Conservation (phyloP, 2,888 invertebrate genomes). For the Caenorhabditis sp. region DNA sequence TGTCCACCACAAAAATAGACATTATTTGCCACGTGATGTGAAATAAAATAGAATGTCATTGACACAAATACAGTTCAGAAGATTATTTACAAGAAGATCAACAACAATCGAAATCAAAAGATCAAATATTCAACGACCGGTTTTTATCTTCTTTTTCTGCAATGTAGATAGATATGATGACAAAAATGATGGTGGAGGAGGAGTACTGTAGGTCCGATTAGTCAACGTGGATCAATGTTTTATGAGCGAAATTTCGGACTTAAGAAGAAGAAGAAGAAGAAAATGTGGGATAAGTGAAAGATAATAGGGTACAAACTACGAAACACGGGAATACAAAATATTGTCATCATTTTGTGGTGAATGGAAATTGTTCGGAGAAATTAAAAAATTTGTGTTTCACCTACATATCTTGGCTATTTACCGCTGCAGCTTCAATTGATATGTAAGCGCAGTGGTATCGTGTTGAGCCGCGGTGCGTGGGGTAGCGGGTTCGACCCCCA, state of each 20-base stretch:
- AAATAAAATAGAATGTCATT: not conserved
- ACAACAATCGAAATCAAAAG: not conserved
- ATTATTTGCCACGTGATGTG: not conserved
- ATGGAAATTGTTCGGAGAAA: too few species aligned
- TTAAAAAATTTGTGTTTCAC: too few species aligned
- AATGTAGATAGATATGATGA: not conserved
- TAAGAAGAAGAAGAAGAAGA: not conserved
- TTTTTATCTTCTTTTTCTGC: not conserved
- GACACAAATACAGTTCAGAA: not conserved
- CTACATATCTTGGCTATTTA: too few species aligned
- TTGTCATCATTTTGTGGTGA: too few species aligned
- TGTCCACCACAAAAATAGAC: too few species aligned
- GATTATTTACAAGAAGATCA: not conserved
- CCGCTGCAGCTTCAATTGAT: too few species aligned
- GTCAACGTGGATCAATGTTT: too few species aligned
- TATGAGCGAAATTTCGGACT: too few species aligned
- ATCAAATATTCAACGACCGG: not conserved
- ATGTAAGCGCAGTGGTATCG: too few species aligned
- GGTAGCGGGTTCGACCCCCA: too few species aligned
- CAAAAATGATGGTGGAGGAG: not conserved
- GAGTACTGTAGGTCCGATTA: not conserved
- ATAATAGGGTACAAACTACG: not conserved
- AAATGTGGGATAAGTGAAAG: not conserved
- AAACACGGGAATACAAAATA: too few species aligned
- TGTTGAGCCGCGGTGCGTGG: too few species aligned